Conservation (phyloP, 2,888 invertebrate genomes). For the Cosmopolites sordidus region DNA sequence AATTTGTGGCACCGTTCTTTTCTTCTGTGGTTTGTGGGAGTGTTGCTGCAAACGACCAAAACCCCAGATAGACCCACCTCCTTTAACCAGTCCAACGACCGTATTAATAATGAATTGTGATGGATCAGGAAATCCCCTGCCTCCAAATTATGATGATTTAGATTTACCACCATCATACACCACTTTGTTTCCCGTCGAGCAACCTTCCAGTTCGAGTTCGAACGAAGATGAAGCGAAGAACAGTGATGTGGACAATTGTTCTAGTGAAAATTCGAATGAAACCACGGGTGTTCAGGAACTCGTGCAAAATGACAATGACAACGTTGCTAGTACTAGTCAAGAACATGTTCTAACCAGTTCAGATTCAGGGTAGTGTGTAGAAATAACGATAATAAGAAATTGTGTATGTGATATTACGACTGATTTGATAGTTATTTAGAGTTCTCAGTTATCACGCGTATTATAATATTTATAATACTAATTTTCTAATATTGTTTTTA, state of each 20-base stretch:
- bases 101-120: slow-evolving; percentile 39
- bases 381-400: not conserved
- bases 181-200: slow-evolving; percentile 55
- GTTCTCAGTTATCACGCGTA: slow-evolving; percentile 17
- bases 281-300: slow-evolving; percentile 2
- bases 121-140: slow-evolving; percentile 36
- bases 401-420: slow-evolving; percentile 28
- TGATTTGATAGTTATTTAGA: slow-evolving; percentile 21
- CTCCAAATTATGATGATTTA: slow-evolving; percentile 62
- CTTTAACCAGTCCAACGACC: slow-evolving; percentile 35
- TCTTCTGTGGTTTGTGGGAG: slow-evolving; percentile 68
- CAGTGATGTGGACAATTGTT: slow-evolving; percentile 11
- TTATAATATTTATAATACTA: slow-evolving; percentile 29
- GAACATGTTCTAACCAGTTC: slow-evolving; percentile 15
- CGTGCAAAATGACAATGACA: slow-evolving; percentile 10
- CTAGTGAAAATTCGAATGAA: slow-evolving; percentile 3
- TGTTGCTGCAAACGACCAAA: slow-evolving; percentile 50
- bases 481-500: slow-evolving; percentile 11
- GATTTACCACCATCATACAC: slow-evolving; percentile 63
- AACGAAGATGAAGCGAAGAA: slow-evolving; percentile 7
- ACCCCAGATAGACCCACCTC: slow-evolving; percentile 30
- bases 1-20: slow-evolving; percentile 63
- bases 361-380: slow-evolving; percentile 14
- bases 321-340: slow-evolving; percentile 17
- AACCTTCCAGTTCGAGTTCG: slow-evolving; percentile 7